Evolutionary conservation across 2,888 invertebrate species (phyloP).

Genomic region (Drosophila affinis): DNA sequence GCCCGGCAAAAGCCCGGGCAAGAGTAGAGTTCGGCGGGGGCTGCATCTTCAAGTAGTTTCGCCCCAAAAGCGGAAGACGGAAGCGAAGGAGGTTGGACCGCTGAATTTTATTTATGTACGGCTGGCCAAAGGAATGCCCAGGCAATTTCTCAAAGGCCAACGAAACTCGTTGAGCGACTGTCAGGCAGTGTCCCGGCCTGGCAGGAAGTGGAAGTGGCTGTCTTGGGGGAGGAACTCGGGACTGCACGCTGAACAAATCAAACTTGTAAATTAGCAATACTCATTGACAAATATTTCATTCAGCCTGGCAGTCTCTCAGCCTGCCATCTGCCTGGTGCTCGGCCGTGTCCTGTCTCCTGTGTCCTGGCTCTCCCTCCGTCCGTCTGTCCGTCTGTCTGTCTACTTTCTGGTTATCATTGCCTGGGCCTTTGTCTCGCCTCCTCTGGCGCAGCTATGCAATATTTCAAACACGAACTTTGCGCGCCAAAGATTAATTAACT

Average conservation of each 20-base stretch:
- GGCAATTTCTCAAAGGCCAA: slow-evolving; percentile 64
- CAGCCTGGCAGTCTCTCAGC: slow-evolving; percentile 43
- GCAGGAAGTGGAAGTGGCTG: slow-evolving; percentile 35
- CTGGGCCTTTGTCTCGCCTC: slow-evolving; percentile 37
- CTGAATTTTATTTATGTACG: slow-evolving; percentile 71
- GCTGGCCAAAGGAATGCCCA: slow-evolving; percentile 71
- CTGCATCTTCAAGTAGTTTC: slow-evolving; percentile 14
- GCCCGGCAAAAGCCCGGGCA: no score
- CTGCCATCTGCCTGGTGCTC: slow-evolving; percentile 19
- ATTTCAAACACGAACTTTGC: slow-evolving; percentile 79
- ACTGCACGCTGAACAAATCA: slow-evolving; percentile 67
- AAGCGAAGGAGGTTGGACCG: slow-evolving; percentile 36
- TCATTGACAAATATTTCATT: slow-evolving; percentile 80
- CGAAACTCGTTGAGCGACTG: slow-evolving; percentile 11
- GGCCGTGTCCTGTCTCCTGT: slow-evolving; percentile 5
- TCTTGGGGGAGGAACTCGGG: slow-evolving; percentile 2
- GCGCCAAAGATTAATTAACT: slow-evolving; percentile 84
- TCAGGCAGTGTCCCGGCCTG: slow-evolving; percentile 8
- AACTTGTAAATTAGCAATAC: slow-evolving; percentile 81
- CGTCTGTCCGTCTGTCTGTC: background rate
- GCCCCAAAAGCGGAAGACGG: slow-evolving; percentile 4
- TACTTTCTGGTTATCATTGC: slow-evolving; percentile 24
- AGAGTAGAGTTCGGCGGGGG: background rate
- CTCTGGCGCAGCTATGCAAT: slow-evolving; percentile 59
- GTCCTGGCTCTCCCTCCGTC: slow-evolving; percentile 16